These are phyloP conservation scores for Thamnophis sirtalis DNA, from an alignment of 2,113 vertebrate genomes.

Conservation along the genomic window DNA sequence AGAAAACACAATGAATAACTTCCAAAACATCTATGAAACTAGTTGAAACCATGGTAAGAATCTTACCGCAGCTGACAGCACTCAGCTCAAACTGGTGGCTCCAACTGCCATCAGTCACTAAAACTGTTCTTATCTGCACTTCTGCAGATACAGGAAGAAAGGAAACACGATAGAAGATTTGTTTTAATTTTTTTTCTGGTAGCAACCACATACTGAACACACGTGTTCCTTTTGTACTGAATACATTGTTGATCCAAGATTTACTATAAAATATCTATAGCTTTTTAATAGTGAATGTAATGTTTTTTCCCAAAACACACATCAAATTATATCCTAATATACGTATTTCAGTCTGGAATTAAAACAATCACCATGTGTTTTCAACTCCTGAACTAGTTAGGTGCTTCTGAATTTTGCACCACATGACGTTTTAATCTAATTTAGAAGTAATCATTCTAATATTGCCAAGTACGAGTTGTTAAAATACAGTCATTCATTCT, in stretches of 20 bases:
- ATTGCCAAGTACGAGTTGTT: background rate
- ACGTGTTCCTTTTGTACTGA: background rate
- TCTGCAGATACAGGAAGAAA: background rate
- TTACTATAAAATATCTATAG: background rate
- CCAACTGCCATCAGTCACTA: background rate
- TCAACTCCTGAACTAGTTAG: background rate
- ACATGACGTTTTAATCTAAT: background rate
- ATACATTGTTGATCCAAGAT: background rate
- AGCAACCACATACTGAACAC: background rate
- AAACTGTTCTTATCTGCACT: background rate
- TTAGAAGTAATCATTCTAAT: background rate
- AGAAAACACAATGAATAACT: background rate
- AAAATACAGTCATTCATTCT: background rate
- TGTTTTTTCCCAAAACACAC: background rate
- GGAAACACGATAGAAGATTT: background rate
- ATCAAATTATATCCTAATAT: background rate
- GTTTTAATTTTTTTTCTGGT: background rate
- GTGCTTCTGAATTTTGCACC: background rate
- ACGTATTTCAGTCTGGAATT: background rate
- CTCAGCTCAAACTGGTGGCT: background rate
- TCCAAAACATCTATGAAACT: background rate
- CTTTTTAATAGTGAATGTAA: background rate
- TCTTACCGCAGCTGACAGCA: background rate
- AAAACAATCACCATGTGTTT: background rate
- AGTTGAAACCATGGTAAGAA: background rate